Conservation (phyloP, 2,113 vertebrate genomes). For the Orycteropus afer region DNA sequence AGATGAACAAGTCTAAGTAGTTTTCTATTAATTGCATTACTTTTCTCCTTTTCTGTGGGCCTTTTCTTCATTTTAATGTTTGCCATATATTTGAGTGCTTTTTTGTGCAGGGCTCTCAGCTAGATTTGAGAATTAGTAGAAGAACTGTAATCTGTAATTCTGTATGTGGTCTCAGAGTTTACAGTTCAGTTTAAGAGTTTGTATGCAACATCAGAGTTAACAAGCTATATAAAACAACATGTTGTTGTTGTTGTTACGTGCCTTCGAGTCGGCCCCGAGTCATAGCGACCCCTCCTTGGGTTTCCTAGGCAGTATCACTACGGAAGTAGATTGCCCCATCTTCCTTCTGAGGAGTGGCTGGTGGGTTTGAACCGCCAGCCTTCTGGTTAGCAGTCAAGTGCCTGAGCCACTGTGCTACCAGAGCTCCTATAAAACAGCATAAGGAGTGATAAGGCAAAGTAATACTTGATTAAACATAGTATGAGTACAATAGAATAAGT, state of each 20-base stretch:
- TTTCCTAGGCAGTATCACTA: no score
- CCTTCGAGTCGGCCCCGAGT: no score
- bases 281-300: no score
- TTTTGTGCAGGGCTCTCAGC: background rate
- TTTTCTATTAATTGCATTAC: background rate
- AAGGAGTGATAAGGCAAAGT: background rate
- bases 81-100: constrained; percentile 16
- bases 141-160: background rate
- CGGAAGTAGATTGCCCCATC: no score
- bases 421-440: background rate
- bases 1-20: constrained; percentile 35
- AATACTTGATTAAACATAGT: background rate
- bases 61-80: constrained; percentile 21
- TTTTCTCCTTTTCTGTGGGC: background rate
- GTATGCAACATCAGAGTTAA: background rate
- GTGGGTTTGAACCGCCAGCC: no score
- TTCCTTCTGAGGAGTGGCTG: no score
- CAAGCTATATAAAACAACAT: background rate
- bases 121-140: background rate
- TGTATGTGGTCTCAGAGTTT: background rate
- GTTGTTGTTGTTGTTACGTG: no score
- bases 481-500: background rate
- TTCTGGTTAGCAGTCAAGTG: no score
- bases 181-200: background rate
- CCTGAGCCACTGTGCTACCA: no score